Evolutionary conservation across 2,797 vertebrate species (phyloP), one percentile per base, ranked within the genome.

Genomic region (Gila robusta): DNA sequence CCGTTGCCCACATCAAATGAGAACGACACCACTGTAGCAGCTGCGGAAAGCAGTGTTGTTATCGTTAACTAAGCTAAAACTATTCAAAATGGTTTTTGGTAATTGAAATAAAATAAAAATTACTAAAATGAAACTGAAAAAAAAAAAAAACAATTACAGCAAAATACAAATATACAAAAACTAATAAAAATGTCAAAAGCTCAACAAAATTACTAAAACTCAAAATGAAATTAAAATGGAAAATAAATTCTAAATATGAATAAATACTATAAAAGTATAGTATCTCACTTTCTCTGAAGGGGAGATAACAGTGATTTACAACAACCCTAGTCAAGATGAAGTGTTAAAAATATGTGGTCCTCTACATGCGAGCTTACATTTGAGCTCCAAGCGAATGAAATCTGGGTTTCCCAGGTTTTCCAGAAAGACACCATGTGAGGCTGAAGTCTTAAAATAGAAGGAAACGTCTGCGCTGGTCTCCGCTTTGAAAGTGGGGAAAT

Each of bases 401-500:
- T 97, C 96, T 0, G 94, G 94, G 86, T 96, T 95, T 37, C 98
- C 98, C 76, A 97, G 91, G 86, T 97, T 98, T 91, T 99, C 97
- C 72, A 99, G 96, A 56, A 99, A 98, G 72, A 99, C 96, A 9
- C 98, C 98, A 0, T 97, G 94, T 0, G 95, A 94, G n/a, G 97
- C 97, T 0, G 98, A 96, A 0, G 98, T 99, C 92, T 99, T 99
- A 91, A 99, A 99, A 93, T 99, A 99, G 94, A 99, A 99, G 62
- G 98, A 98, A 88, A 99, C 96, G 89, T 99, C 98, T 0, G 96
- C 97, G 0, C 97, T 99, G 56, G 94, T 97, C 91, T 98, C 97
- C 14, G 95, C 97, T 94, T 96, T 95, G 85, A 98, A 96, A 19
- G 96, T 97, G 0, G 97, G 96, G 91, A 99, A 98, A 90, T 98